Evolutionary conservation across 2,113 vertebrate species (phyloP).

Genomic region (Tyto alba): DNA sequence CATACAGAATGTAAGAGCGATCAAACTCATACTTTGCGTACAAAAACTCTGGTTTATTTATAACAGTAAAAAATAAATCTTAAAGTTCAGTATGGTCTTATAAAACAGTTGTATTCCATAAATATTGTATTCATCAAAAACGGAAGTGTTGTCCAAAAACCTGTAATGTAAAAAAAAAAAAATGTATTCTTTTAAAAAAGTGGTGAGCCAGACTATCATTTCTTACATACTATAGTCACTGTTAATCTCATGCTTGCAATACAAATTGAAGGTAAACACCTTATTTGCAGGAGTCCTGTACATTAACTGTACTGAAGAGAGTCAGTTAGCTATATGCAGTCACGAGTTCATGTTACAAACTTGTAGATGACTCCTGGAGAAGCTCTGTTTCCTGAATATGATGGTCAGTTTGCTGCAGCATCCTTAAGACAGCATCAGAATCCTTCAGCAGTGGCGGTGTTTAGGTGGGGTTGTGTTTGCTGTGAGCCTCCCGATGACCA

Average conservation of each 20-base stretch:
- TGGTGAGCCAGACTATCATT: neutral
- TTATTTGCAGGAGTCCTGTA: neutral
- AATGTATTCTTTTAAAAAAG: neutral
- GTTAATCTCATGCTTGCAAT: neutral
- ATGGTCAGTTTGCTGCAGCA: neutral
- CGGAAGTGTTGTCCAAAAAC: neutral
- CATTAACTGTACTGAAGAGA: neutral
- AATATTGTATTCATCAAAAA: neutral
- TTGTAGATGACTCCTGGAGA: neutral
- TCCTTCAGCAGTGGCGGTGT: neutral
- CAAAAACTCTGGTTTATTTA: slow-evolving; percentile 45
- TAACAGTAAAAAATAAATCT: slow-evolving; percentile 11
- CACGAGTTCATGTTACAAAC: neutral
- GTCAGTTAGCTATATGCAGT: neutral
- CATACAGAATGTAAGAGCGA: neutral
- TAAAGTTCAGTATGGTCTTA: neutral
- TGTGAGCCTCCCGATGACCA: neutral
- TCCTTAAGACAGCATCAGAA: neutral
- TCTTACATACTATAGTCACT: neutral
- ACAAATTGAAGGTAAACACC: neutral
- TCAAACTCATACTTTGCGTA: neutral
- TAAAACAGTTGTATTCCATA: slow-evolving; percentile 7
- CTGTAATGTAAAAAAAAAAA: neutral
- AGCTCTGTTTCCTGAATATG: neutral
- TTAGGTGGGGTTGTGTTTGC: neutral